Evolutionary conservation across 2,888 invertebrate species (phyloP).

Genomic region (Brachyptera risi): DNA sequence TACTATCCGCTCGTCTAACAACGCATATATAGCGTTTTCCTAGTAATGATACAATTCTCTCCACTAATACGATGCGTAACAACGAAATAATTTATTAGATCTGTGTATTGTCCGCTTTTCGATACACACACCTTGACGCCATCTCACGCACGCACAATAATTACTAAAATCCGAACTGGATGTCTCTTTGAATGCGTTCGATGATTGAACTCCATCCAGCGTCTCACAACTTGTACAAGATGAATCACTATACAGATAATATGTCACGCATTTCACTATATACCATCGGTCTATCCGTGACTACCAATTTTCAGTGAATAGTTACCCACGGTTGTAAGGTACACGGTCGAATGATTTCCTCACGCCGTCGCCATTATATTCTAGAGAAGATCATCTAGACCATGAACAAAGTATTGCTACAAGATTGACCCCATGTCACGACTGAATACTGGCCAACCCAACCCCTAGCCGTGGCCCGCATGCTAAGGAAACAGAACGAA

Average conservation of each 20-base stretch:
- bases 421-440: constrained; percentile 1
- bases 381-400: constrained; percentile 6
- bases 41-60: too few species aligned
- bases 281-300: not conserved
- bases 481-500: not conserved
- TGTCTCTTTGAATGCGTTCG: too few species aligned
- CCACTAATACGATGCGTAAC: too few species aligned
- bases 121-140: too few species aligned
- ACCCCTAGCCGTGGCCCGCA: not conserved
- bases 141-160: too few species aligned
- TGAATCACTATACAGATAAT: not conserved
- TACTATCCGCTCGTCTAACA: too few species aligned
- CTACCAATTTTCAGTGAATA: constrained; percentile 10
- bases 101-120: too few species aligned
- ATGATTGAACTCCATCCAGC: too few species aligned
- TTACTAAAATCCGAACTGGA: too few species aligned
- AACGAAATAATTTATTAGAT: too few species aligned
- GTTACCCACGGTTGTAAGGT: constrained; percentile 8
- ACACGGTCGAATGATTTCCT: not conserved
- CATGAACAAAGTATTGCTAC: not conserved
- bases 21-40: too few species aligned
- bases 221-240: too few species aligned
- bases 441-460: not conserved
- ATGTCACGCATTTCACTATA: not conserved
- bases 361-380: constrained; percentile 9